Percentiles rank a stretch among this genome's conserved stretches.
Conservation (phyloP, 2,888 invertebrate genomes). For the Amaurobius ferox region DNA sequence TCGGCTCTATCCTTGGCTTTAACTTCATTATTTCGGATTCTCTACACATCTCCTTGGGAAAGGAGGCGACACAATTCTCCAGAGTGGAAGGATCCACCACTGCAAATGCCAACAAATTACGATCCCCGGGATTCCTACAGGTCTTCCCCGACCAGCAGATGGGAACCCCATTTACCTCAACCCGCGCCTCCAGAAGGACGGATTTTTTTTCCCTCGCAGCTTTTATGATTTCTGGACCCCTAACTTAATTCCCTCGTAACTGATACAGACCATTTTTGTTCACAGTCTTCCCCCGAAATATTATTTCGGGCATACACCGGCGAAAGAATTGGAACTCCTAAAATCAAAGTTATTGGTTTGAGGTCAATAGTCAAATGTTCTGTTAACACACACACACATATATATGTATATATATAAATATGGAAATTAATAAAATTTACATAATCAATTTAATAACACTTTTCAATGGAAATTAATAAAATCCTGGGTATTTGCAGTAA, state of each 20-base stretch:
- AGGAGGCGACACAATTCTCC: conserved; percentile 71
- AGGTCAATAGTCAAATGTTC: too few species aligned
- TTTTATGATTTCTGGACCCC: conserved; percentile 55
- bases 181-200: conserved; percentile 30
- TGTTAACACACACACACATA: too few species aligned
- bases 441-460: too few species aligned
- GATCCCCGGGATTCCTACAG: conserved; percentile 65
- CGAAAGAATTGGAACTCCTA: too few species aligned
- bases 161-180: conserved; percentile 61
- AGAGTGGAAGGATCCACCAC: conserved; percentile 62
- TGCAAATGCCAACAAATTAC: conserved; percentile 71
- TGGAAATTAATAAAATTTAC: too few species aligned
- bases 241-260: conserved; percentile 56
- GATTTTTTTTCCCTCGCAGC: conserved; percentile 4
- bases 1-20: conserved; percentile 67
- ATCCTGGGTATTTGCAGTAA: too few species aligned
- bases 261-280: neutral
- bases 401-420: too few species aligned
- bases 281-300: too few species aligned
- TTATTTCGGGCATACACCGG: too few species aligned
- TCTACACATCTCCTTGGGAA: conserved; percentile 64
- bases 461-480: too few species aligned
- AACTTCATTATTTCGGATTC: conserved; percentile 72
- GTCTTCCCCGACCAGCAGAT: conserved; percentile 39
- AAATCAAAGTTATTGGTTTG: too few species aligned